These are phyloP conservation scores for Sebastes paucispinis DNA, from an alignment of 2,797 vertebrate species.

Conservation along the genomic window DNA sequence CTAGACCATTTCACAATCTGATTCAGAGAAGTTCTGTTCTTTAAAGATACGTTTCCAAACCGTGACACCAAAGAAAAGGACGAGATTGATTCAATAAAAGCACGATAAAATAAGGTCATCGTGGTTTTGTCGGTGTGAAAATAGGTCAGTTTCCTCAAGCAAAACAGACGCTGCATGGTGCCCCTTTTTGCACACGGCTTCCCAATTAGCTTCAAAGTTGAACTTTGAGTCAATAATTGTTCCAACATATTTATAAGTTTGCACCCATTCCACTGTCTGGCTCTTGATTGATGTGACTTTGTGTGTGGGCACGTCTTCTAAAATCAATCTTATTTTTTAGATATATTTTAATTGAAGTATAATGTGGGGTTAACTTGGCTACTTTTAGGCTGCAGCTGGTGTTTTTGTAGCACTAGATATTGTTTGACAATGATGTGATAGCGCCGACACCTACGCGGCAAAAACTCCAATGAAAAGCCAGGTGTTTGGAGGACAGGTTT, in stretches of 20 bases:
- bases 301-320: no score
- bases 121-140: not conserved
- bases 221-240: not conserved
- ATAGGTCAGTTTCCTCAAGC: not conserved
- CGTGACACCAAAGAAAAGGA: not conserved
- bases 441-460: no score
- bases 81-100: not conserved
- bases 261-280: not conserved
- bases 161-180: no score
- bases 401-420: no score
- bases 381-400: no score
- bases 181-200: not conserved
- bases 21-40: not conserved
- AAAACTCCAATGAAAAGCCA: not conserved
- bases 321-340: no score
- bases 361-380: no score
- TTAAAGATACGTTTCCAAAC: not conserved
- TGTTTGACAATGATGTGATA: no score
- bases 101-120: not conserved
- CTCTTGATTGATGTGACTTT: no score
- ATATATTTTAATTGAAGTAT: no score
- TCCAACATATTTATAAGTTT: not conserved
- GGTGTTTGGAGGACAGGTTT: not conserved
- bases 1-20: not conserved
- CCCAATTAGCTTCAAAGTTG: not conserved